Conservation (phyloP, 2,113 vertebrate species). For the Clarias magur region DNA sequence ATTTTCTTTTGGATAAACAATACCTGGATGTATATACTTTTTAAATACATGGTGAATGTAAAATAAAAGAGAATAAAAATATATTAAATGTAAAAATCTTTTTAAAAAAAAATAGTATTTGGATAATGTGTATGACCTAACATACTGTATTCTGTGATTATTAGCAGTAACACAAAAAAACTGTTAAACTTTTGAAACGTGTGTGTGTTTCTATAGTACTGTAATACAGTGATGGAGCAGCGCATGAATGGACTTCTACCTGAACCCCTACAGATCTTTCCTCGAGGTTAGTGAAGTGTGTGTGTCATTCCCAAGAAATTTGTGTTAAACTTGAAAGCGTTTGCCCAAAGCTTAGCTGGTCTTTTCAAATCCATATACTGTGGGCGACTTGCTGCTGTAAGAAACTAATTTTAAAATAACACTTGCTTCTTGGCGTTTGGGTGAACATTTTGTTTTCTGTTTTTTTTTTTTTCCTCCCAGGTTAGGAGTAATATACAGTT, state of each 20-base stretch:
- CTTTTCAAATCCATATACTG: neutral
- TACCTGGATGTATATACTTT: neutral
- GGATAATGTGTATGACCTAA: neutral
- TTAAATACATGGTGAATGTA: neutral
- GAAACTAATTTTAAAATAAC: neutral
- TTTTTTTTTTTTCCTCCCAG: neutral
- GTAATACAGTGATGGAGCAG: constrained; percentile 92
- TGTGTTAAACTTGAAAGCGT: neutral
- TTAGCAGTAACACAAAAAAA: neutral
- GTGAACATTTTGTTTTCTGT: neutral
- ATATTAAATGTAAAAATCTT: too few relatives aligned
- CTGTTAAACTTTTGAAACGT: neutral
- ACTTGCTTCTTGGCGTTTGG: neutral
- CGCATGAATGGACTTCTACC: constrained; percentile 90
- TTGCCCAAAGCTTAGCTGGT: neutral
- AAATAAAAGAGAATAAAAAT: neutral
- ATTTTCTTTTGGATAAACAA: neutral
- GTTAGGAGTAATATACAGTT: neutral
- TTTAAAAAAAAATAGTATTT: too few relatives aligned
- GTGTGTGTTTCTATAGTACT: constrained; percentile 83
- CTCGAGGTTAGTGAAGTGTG: constrained; percentile 70
- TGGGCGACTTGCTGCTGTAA: neutral
- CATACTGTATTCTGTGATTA: neutral
- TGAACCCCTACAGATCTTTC: constrained; percentile 97
- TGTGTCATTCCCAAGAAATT: neutral